Base-by-base conservation (phyloP, 2,113 vertebrate genomes). In the Caranx ignobilis region DNA sequence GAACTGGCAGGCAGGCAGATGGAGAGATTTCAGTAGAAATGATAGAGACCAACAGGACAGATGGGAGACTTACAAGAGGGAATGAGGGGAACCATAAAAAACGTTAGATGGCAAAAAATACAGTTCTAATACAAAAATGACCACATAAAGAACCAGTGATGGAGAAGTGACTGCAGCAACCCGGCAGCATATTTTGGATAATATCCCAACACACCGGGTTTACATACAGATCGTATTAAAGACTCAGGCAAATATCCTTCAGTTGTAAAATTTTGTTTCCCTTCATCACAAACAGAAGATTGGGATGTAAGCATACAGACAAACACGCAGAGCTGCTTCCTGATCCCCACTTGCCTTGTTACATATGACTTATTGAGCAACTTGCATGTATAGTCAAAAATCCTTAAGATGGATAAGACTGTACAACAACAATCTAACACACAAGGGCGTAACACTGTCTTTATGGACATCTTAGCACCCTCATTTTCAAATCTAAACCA, bases 11-110 rank as follows among this genome's bases (percentile, higher is more conserved):
- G 19, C 43, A 55, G 76, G 57, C 71, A 79, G 74, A 90, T 83
- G 73, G 70, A 60, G 71, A 74, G 71, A 68, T 87, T 83, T 70
- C 59, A 74, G 19, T 57, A 50, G 75, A 70, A 83, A 87, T 79
- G 15, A 74, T 75, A 79, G 68, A 62, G 70, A 37, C 67, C 18
- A 31, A 71, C n/a, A 1, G 35, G 55, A 50, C 55, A 61, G 62
- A 72, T 66, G 68, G 41, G 45, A 61, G 31, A 59, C 60, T 26
- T 26, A 6, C 5, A 34, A 48, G 39, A 52, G 26, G n/a, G 47
- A 71, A 72, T 74, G 18, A 70, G 45, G 61, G n/a, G 64, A 79
- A 74, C 80, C 12, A 34, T 11, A 11, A 37, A 61, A 12, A 41
- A 74, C 26, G 26, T 64, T 66, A 62, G 19, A 72, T 34, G 63